Conservation (phyloP, 2,888 invertebrate genomes). For the Eupithecia subfuscata region DNA sequence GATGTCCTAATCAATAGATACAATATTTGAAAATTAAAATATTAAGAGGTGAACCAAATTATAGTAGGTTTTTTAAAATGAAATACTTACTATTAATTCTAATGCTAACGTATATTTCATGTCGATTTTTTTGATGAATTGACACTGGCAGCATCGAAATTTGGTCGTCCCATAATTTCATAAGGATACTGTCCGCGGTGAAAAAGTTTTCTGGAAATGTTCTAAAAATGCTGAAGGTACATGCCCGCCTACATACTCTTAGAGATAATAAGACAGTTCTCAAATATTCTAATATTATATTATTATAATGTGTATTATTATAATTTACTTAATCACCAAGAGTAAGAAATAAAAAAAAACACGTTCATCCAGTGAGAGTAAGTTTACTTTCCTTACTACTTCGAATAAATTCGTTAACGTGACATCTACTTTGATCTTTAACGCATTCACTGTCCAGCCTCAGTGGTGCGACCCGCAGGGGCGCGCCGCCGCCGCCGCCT, state of each 20-base stretch:
- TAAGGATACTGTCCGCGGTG: no score
- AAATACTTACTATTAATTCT: background rate
- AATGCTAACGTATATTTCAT: background rate
- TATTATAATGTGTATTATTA: no score
- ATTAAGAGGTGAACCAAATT: no score
- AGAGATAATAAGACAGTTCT: background rate
- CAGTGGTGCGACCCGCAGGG: no score
- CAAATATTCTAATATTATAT: background rate
- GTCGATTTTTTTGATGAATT: background rate
- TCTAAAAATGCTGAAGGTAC: background rate
- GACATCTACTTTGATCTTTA: no score
- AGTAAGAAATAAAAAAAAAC: background rate
- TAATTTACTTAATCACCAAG: no score
- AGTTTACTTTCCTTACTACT: background rate
- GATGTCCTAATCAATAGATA: no score
- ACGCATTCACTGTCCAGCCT: no score
- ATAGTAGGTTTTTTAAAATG: no score
- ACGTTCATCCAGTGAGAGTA: background rate
- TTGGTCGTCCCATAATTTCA: background rate
- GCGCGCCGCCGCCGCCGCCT: no score
- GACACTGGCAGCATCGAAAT: background rate
- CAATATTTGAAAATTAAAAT: no score
- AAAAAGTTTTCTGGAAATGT: background rate
- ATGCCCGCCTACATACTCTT: background rate
- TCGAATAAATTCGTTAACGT: background rate